phyloP scores from a whole-genome alignment of 2,888 invertebrate genomes.

The Dorcus hopei region DNA sequence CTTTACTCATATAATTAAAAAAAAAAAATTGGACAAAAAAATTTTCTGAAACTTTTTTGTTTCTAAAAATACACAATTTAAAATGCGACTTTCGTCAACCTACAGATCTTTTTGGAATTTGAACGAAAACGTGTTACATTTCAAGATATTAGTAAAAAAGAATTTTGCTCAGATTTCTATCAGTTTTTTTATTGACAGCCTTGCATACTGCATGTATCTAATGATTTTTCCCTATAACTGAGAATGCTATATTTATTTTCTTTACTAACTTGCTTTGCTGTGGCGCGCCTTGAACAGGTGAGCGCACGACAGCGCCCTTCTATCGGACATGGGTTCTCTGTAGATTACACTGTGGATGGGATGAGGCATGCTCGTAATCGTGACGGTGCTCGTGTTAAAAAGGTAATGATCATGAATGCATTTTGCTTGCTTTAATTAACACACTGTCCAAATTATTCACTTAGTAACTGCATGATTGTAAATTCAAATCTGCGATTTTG shows the following conservation, averaged over 20 bases:
- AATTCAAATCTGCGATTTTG: no score
- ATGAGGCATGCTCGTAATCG: slow-evolving; percentile 51
- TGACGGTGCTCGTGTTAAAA: slow-evolving; percentile 44
- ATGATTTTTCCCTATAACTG: slow-evolving; percentile 8
- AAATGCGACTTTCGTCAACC: no score
- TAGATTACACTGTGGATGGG: slow-evolving; percentile 52
- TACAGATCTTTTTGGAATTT: no score
- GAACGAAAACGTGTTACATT: no score
- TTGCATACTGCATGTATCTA: not conserved
- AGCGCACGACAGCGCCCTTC: slow-evolving; percentile 50
- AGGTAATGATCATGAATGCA: slow-evolving; percentile 39
- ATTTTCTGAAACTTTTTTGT: no score
- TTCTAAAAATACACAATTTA: no score
- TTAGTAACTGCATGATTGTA: no score
- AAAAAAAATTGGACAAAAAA: no score
- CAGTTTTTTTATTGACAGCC: not conserved
- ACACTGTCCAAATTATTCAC: no score
- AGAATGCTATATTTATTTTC: slow-evolving; percentile 13
- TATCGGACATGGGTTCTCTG: slow-evolving; percentile 50
- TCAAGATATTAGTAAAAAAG: no score
- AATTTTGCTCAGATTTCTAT: not conserved
- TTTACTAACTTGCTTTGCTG: slow-evolving; percentile 45
- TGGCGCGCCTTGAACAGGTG: slow-evolving; percentile 47
- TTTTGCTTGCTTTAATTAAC: slow-evolving; percentile 1
- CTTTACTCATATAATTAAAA: no score